These are phyloP conservation scores for Melanotus villosus DNA, from an alignment of 2,888 invertebrate genomes.

Conservation along the genomic window DNA sequence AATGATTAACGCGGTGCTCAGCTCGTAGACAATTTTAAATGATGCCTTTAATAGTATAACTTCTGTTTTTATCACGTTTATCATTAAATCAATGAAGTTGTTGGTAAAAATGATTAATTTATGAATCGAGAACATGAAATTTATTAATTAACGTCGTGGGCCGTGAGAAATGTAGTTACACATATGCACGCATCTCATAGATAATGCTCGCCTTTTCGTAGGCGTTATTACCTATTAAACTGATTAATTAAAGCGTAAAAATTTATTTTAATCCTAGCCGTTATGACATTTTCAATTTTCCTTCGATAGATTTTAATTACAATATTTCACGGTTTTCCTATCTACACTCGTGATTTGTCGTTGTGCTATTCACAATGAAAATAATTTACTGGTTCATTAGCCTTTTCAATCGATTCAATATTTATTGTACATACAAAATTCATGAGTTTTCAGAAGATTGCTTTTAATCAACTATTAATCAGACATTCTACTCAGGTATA, in stretches of 20 bases:
- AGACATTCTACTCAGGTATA: too few species aligned
- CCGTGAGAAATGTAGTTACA: slow-evolving; percentile 53
- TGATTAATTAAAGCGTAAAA: slow-evolving; percentile 39
- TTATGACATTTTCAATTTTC: slow-evolving; percentile 26
- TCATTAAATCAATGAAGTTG: slow-evolving; percentile 55
- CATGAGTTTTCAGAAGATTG: too few species aligned
- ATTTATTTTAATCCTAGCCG: slow-evolving; percentile 20
- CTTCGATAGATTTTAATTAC: slow-evolving; percentile 16
- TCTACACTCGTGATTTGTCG: not conserved
- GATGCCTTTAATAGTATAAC: slow-evolving; percentile 39
- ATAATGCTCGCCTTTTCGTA: slow-evolving; percentile 48
- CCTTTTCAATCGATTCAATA: too few species aligned
- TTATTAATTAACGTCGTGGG: slow-evolving; percentile 53
- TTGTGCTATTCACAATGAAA: not conserved
- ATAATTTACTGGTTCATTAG: not conserved
- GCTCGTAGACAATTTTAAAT: slow-evolving; percentile 39
- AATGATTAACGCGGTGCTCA: slow-evolving; percentile 37
- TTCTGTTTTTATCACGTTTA: slow-evolving; percentile 42
- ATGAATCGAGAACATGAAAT: slow-evolving; percentile 53
- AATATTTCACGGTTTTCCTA: slow-evolving; percentile 3
- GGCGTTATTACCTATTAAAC: slow-evolving; percentile 50
- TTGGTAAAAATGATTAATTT: slow-evolving; percentile 54
- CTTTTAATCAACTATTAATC: too few species aligned
- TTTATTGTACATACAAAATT: too few species aligned
- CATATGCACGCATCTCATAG: slow-evolving; percentile 48